Evolutionary conservation across 1,140 invertebrate genomes (phyloP).

Genomic region (Antheraea pernyi): DNA sequence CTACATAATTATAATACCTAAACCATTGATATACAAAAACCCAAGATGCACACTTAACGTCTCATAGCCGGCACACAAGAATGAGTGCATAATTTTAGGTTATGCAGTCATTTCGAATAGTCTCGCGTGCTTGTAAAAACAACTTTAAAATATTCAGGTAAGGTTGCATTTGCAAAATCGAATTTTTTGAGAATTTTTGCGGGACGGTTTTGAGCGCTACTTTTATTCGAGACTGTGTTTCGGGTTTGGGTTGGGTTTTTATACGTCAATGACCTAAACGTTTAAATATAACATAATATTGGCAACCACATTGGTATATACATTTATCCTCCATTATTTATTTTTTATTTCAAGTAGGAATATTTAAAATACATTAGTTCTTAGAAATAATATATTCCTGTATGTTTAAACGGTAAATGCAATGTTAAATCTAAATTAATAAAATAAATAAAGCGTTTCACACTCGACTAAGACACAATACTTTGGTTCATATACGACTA

Average conservation of each 20-base stretch:
- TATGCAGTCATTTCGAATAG: too few species aligned
- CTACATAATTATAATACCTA: neutral
- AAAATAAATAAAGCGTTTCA: slow-evolving; percentile 74
- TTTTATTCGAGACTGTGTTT: too few species aligned
- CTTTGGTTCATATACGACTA: slow-evolving; percentile 67
- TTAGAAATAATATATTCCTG: neutral
- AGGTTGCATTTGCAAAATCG: too few species aligned
- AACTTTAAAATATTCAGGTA: too few species aligned
- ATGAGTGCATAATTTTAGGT: too few species aligned
- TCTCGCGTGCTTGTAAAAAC: too few species aligned
- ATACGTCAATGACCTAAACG: neutral
- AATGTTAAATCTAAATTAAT: neutral
- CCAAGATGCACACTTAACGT: too few species aligned
- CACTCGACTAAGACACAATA: slow-evolving; percentile 68
- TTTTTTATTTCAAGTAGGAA: neutral
- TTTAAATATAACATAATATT: neutral
- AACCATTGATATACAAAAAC: too few species aligned
- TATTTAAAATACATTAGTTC: neutral
- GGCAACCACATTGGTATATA: neutral
- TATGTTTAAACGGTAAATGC: slow-evolving; percentile 1
- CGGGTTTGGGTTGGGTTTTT: too few species aligned
- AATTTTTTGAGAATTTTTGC: too few species aligned
- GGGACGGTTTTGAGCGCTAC: too few species aligned
- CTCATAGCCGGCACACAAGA: too few species aligned
- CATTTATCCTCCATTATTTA: neutral